phyloP scores from a whole-genome alignment of 2,797 vertebrate genomes.

The Peromyscus attwateri region DNA sequence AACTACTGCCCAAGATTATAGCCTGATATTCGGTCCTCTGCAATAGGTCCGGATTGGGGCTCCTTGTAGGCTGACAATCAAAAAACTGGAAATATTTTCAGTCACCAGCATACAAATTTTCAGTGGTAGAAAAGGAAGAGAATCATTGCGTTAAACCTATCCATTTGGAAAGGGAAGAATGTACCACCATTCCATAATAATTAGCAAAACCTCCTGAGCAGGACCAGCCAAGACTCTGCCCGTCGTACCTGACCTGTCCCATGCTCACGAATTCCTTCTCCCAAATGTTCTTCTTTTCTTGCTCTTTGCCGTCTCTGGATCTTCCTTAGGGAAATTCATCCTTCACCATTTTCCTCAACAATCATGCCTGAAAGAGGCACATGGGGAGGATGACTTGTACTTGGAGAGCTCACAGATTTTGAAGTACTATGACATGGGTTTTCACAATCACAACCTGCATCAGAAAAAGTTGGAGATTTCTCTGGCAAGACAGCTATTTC shows the following conservation, averaged over 20 bases:
- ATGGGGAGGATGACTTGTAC: not conserved
- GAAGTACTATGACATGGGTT: slow-evolving; percentile 10
- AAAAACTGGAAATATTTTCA: slow-evolving; percentile 31
- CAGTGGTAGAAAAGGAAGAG: not conserved
- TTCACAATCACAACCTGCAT: not conserved
- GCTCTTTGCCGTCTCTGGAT: not conserved
- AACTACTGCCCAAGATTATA: not conserved
- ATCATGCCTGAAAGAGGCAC: not conserved
- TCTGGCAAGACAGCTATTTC: slow-evolving; percentile 3
- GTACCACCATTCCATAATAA: slow-evolving; percentile 17
- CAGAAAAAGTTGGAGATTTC: not conserved
- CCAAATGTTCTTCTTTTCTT: not conserved
- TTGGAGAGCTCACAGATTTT: slow-evolving; percentile 7
- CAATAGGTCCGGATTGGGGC: not conserved
- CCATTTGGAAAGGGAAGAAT: not conserved
- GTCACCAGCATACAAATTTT: not conserved
- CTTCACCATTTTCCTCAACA: slow-evolving; percentile 10
- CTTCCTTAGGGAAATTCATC: not conserved
- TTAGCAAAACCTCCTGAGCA: slow-evolving; percentile 54
- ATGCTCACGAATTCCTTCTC: not conserved
- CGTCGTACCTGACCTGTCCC: not conserved
- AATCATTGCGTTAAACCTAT: not conserved
- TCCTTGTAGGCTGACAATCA: not conserved
- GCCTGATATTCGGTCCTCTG: not conserved
- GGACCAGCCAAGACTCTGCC: slow-evolving; percentile 44